Evolutionary conservation across 2,113 vertebrate species (phyloP), one percentile per base, ranked within the genome.

Genomic region (Sturnira hondurensis): DNA sequence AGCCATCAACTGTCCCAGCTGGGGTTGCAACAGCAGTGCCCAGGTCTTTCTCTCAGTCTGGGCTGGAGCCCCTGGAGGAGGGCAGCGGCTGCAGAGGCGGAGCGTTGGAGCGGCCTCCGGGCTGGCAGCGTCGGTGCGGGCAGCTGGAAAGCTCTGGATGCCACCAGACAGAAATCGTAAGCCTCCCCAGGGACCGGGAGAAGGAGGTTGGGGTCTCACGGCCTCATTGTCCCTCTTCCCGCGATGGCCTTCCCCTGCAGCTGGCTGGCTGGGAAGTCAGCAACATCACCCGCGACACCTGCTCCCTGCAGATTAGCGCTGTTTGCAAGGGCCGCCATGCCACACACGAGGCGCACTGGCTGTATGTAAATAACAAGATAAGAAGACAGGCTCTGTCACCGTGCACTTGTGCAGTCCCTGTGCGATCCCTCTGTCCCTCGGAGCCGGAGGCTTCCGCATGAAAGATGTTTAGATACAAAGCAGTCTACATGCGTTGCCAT

Each of bases 361-460:
- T 88, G 67, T 82, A 16, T 56, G 91, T 92, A 94, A 96, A 96
- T 96, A 74, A 74, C 82, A 82, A 58, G 68, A 56, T 20, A 50
- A 90, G 63, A 88, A 97, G 91, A 71, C 89, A 95, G 61, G 54
- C 47, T 19, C 31, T 5, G 80, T 43, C 81, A 15, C 13, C 1
- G 0, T 7, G 38, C 65, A 20, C 8, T 4, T 43, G 47, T 36
- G 31, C 73, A 2, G 68, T 45, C 67, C 73, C 83, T 1, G 61
- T 13, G 33, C 58, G n/a, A 6, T n/a, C 28, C 78, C 0, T 7
- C 85, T 19, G 67, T 81, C 50, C 80, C 77, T 41, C 8, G n/a
- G 94, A 92, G 94, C 61, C 20, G 63, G 41, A 70, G 7, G 86
- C 82, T 90, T 91, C 81, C 56, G 28, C 24, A 38, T 0, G 76